These are phyloP conservation scores for Pachycephala philippinensis DNA, from an alignment of 2,113 vertebrate genomes.

Conservation along the genomic window DNA sequence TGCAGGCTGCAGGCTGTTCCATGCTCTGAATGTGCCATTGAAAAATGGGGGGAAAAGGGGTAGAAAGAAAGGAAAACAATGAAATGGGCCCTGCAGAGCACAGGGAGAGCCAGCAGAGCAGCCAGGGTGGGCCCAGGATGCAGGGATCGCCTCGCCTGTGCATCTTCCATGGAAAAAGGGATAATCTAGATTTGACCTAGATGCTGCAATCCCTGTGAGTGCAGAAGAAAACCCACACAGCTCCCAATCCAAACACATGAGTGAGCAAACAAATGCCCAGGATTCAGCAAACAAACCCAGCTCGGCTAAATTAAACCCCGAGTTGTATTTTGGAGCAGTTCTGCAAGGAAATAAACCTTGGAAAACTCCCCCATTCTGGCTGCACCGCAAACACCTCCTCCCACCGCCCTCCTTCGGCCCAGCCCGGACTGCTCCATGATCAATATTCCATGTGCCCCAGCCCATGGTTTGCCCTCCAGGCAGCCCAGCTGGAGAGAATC, in stretches of 20 bases:
- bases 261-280: background rate
- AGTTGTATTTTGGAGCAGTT: background rate
- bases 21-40: background rate
- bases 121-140: background rate
- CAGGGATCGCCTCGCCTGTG: accelerated
- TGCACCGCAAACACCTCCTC: background rate
- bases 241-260: background rate
- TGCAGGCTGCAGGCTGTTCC: background rate
- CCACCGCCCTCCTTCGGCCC: background rate
- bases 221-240: background rate
- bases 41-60: accelerated
- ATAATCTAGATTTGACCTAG: conserved; percentile 42
- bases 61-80: background rate
- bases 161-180: background rate
- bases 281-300: background rate
- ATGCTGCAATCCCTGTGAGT: background rate
- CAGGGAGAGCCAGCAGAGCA: background rate
- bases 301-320: background rate
- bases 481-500: background rate
- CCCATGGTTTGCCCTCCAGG: background rate
- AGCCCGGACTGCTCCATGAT: background rate
- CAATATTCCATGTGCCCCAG: conserved; percentile 51
- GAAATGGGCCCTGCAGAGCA: background rate
- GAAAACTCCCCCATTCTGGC: background rate
- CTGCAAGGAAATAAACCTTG: background rate